Base-by-base conservation (phyloP, 2,888 invertebrate species). In the Agrilus mali region DNA sequence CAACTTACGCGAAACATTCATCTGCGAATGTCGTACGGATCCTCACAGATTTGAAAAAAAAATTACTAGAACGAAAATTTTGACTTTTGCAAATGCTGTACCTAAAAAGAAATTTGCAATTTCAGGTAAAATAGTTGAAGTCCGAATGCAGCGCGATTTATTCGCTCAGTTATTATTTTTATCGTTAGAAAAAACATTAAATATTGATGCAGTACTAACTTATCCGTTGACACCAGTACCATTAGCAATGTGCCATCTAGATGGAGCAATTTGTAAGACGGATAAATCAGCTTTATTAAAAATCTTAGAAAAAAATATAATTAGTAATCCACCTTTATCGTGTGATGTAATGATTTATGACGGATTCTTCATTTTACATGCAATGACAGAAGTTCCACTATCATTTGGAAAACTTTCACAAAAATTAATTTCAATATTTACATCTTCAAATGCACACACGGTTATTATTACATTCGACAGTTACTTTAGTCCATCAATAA, bases 221-320 rank as follows among this genome's bases (percentile, higher is more conserved):
- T 54, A 50, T 33, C 53, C 55, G 3, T 40, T 55, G 12, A 54
- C 54, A 5, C 50, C 55, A 20, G 46, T 56, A 1, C 55, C 54
- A 10, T 14, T 53, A 32, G 45, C 53, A 4, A 32, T 56, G 37
- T 54, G 52, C 36, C 53, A 57, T 44, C 16, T 52, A 7, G 54
- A 53, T 43, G 51, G 55, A 2, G 44, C 42, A 7, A 53, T 54
- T 17, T 40, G 50, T 34, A 54, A 53, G 47, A 57, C 54, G 2
- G 49, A 53, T 14, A 55, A 59, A 46, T 50, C 52, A 2, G 43
- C 32, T 16, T 38, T 56, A n/a, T 41, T 53, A n/a, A 48, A 50
- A 46, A 15, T 48, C 6, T 27, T 57, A 10, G 43, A 49, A 46
- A 44, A 46, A n/a, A 12, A 39, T n/a, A 16, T 43, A 10, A 27